Evolutionary conservation across 2,113 vertebrate species (phyloP).

Genomic region (Pluvialis apricaria): DNA sequence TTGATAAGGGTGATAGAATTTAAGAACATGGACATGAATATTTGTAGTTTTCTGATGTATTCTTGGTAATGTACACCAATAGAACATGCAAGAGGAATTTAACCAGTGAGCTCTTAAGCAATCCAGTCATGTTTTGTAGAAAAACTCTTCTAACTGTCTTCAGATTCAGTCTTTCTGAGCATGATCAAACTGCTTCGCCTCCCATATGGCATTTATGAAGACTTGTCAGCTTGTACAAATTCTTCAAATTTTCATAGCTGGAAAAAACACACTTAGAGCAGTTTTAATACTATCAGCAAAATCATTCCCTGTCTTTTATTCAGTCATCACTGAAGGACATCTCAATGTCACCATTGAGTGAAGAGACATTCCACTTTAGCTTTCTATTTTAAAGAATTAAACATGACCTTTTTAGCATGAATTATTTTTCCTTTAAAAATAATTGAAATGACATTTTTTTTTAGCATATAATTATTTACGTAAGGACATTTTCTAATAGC

Average conservation of each 20-base stretch:
- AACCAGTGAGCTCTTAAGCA: background rate
- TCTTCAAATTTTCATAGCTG: background rate
- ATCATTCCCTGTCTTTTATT: background rate
- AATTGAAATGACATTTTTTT: background rate
- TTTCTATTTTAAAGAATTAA: background rate
- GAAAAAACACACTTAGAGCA: background rate
- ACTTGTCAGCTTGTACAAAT: background rate
- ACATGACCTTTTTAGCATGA: background rate
- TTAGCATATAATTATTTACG: accelerated
- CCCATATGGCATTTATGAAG: background rate
- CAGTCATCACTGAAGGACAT: background rate
- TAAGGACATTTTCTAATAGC: background rate
- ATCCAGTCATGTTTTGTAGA: background rate
- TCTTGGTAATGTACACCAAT: background rate
- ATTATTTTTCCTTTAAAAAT: background rate
- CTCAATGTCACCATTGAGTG: background rate
- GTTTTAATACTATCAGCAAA: background rate
- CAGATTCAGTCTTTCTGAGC: background rate
- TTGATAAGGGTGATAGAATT: background rate
- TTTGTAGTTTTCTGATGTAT: background rate
- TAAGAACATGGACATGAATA: background rate
- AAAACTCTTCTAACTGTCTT: background rate
- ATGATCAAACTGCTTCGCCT: background rate
- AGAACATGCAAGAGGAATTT: background rate
- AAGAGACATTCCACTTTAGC: background rate